phyloP scores from a whole-genome alignment of 30 jellyfish, hydroid and myxozoan species.

The Chrysaora quinquecirrha region DNA sequence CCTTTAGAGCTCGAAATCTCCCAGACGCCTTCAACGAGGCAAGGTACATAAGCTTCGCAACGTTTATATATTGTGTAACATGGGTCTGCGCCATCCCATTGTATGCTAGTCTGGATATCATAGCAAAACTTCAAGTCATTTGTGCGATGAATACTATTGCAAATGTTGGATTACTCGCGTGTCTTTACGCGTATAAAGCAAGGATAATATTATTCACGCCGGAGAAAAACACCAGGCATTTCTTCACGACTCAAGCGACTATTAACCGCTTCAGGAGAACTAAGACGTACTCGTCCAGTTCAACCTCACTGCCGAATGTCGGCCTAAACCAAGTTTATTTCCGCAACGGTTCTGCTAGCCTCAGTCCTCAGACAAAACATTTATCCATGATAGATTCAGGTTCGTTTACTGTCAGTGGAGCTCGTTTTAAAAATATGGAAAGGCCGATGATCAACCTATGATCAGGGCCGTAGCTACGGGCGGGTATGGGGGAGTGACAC shows the following conservation, averaged over 20 bases:
- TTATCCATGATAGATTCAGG: too few species aligned
- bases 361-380: too few species aligned
- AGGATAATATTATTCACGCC: conserved; percentile 70
- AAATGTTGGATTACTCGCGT: conserved; percentile 30
- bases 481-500: too few species aligned
- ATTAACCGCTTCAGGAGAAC: conserved; percentile 25
- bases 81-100: conserved; percentile 76
- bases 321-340: neutral
- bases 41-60: conserved; percentile 73
- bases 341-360: neutral
- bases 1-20: conserved; percentile 85
- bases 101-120: conserved; percentile 54
- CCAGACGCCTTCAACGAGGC: conserved; percentile 89
- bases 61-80: conserved; percentile 57
- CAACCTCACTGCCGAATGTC: too few species aligned
- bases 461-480: too few species aligned
- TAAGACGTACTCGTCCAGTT: neutral
- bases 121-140: conserved; percentile 20
- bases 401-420: too few species aligned
- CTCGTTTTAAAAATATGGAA: too few species aligned
- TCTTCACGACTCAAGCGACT: conserved; percentile 51
- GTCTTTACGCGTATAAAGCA: conserved; percentile 58
- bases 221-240: conserved; percentile 42
- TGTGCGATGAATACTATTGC: conserved; percentile 44
- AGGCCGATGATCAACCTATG: too few species aligned